phyloP scores from a whole-genome alignment of 2,113 vertebrate species.

The Nothoprocta pentlandii region DNA sequence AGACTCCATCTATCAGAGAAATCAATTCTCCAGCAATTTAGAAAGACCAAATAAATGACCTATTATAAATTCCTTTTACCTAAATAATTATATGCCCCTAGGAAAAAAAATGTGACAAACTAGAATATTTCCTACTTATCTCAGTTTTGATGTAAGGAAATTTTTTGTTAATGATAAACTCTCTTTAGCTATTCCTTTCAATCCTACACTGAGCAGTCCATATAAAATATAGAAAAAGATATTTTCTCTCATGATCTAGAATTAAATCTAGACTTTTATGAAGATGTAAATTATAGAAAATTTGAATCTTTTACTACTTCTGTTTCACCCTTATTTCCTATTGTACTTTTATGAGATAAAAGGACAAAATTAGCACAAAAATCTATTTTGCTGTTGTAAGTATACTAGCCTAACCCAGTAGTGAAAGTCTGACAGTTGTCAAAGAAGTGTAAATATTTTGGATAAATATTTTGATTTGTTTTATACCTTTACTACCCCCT shows the following conservation, averaged over 20 bases:
- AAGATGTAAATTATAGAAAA: neutral
- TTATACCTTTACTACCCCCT: neutral
- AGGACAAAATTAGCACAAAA: neutral
- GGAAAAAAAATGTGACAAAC: neutral
- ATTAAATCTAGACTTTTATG: neutral
- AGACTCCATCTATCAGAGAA: neutral
- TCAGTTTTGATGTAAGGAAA: neutral
- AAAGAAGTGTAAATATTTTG: neutral
- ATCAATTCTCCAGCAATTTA: neutral
- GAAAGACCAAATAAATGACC: neutral
- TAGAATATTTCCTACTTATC: neutral
- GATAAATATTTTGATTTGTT: neutral
- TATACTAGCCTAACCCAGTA: neutral
- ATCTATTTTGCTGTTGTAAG: neutral
- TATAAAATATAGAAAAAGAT: neutral
- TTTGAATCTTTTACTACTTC: neutral
- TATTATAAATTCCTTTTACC: neutral
- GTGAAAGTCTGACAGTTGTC: neutral
- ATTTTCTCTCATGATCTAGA: neutral
- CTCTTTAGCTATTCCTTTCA: neutral
- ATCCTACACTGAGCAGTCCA: neutral
- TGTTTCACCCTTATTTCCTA: neutral
- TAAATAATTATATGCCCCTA: neutral
- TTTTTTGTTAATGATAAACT: neutral
- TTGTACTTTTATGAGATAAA: neutral